Percentiles rank a stretch among this genome's conserved stretches.
These are phyloP conservation scores for Dasypus novemcinctus DNA, from an alignment of 2,113 vertebrate genomes.

Conservation along the genomic window DNA sequence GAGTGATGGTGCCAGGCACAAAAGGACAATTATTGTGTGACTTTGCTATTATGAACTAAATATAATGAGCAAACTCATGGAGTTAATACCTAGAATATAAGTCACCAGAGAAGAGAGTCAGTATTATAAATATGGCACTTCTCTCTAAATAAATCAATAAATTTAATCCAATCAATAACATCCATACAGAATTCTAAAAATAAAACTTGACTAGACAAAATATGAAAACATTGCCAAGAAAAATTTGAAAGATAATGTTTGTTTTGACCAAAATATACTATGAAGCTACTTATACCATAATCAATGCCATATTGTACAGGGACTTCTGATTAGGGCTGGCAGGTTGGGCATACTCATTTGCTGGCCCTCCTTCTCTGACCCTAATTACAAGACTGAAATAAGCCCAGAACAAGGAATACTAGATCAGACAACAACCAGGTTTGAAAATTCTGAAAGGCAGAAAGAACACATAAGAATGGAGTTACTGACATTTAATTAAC, in stretches of 20 bases:
- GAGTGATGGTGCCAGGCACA: no score
- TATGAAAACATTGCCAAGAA: neutral
- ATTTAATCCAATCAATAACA: neutral
- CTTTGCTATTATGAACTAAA: no score
- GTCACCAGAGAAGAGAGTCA: no score
- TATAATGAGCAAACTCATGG: no score
- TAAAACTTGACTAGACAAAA: neutral
- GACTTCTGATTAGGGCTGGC: neutral
- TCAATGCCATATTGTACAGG: neutral
- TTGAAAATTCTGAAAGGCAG: neutral
- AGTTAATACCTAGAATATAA: no score
- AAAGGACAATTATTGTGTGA: no score
- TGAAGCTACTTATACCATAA: neutral
- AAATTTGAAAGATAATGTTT: neutral
- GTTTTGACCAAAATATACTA: neutral
- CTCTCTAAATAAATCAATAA: no score
- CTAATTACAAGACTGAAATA: neutral
- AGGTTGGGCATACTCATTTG: neutral
- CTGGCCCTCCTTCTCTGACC: neutral
- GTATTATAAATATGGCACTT: no score
- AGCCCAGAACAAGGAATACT: neutral
- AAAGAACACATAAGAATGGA: neutral
- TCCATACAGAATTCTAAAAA: neutral
- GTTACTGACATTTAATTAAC: neutral
- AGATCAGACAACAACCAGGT: neutral